A percentile compares a stretch with the other conserved stretches of the same genome.
phyloP scores from a whole-genome alignment of 1,140 invertebrate species.

The Megathymus violae region DNA sequence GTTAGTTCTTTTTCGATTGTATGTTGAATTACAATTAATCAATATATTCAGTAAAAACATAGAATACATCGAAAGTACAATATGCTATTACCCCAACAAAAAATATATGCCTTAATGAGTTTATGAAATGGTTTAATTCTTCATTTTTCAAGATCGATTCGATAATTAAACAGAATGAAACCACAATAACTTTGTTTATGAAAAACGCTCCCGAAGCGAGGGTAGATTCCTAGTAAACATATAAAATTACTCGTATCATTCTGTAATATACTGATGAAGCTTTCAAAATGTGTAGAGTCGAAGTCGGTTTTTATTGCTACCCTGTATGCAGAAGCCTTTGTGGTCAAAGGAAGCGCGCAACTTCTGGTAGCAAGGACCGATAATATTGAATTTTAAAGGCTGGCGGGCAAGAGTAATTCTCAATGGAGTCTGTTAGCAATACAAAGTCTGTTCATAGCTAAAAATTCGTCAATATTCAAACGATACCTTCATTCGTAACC shows the following conservation, averaged over 20 bases:
- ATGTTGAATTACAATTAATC: too few species aligned
- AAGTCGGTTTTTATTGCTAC: not conserved
- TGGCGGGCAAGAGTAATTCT: conserved; percentile 14
- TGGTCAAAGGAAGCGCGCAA: conserved; percentile 15
- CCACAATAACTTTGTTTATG: not conserved
- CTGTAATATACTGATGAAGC: not conserved
- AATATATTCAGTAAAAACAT: too few species aligned
- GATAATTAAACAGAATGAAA: not conserved
- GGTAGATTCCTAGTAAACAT: too few species aligned
- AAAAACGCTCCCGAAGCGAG: too few species aligned
- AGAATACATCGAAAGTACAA: too few species aligned
- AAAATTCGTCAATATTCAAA: not conserved
- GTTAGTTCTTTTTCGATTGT: too few species aligned
- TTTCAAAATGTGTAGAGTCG: not conserved
- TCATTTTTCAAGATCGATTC: too few species aligned
- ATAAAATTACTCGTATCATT: not conserved
- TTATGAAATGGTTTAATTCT: not conserved
- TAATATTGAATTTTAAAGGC: conserved; percentile 25
- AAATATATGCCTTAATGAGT: too few species aligned
- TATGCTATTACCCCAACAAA: too few species aligned
- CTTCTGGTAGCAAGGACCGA: conserved; percentile 6
- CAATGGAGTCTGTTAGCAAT: conserved; percentile 4
- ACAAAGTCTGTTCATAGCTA: conserved; percentile 1
- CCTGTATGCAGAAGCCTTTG: conserved; percentile 5
- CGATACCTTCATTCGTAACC: too few species aligned